phyloP scores from a whole-genome alignment of 2,113 vertebrate genomes.

The Ranitomeya variabilis region DNA sequence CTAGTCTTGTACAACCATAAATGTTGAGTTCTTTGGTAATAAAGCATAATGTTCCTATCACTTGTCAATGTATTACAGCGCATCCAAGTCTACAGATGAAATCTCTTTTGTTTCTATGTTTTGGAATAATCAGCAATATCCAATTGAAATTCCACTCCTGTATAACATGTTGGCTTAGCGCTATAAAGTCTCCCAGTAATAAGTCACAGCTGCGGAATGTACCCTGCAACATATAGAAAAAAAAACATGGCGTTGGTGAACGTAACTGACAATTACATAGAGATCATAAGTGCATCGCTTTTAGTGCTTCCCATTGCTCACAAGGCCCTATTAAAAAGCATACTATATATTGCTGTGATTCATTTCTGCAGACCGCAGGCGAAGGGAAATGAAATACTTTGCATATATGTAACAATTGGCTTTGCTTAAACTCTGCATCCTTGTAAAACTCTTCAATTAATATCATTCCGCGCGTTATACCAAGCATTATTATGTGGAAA shows the following conservation, averaged over 20 bases:
- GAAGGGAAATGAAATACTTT: not conserved
- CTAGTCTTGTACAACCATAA: not conserved
- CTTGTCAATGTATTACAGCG: constrained; percentile 7
- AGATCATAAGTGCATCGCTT: not conserved
- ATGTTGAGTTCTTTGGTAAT: not conserved
- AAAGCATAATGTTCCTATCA: not conserved
- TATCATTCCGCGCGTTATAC: not conserved
- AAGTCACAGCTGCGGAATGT: constrained; percentile 31
- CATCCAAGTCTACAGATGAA: not conserved
- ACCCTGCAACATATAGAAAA: not conserved
- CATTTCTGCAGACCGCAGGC: not conserved
- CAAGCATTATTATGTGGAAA: constrained; percentile 24
- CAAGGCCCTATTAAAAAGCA: not conserved
- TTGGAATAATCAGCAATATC: constrained; percentile 32
- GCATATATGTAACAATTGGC: not conserved
- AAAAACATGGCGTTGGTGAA: not conserved
- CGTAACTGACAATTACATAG: not conserved
- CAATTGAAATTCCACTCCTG: constrained; percentile 15
- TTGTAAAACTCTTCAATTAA: constrained; percentile 4
- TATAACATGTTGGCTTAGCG: constrained; percentile 28
- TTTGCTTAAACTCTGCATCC: constrained; percentile 14
- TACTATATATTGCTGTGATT: not conserved
- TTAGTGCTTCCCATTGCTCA: not conserved
- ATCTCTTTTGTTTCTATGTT: constrained; percentile 26
- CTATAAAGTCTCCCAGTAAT: constrained; percentile 36